phyloP scores from a whole-genome alignment of 2,797 vertebrate species.

The Vireo griseus region DNA sequence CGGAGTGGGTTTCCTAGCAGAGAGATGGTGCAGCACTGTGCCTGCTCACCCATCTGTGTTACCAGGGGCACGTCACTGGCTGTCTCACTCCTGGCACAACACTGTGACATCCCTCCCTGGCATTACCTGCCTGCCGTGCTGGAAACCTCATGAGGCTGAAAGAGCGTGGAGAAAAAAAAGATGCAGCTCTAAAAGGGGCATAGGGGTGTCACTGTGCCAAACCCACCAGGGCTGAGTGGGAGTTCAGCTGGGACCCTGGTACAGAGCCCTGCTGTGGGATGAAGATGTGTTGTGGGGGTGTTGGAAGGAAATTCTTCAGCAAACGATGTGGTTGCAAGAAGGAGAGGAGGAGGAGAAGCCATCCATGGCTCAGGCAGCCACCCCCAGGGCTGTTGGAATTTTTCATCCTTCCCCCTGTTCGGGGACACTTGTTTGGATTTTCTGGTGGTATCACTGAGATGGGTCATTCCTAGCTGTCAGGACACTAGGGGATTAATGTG shows the following conservation, averaged over 20 bases:
- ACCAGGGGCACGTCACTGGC: neutral
- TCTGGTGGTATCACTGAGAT: neutral
- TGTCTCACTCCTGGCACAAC: neutral
- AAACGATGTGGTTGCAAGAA: fast-evolving
- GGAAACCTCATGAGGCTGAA: neutral
- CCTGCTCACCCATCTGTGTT: neutral
- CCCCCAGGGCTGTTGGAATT: neutral
- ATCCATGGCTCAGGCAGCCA: neutral
- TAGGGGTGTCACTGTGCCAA: neutral
- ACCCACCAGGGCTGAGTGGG: neutral
- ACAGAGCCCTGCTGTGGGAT: neutral
- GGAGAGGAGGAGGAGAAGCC: neutral
- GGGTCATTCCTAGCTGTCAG: neutral
- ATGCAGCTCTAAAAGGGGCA: neutral
- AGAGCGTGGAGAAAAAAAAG: fast-evolving
- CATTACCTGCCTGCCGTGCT: fast-evolving
- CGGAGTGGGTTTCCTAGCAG: neutral
- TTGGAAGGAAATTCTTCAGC: neutral
- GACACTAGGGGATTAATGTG: neutral
- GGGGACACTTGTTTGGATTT: neutral
- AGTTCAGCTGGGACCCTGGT: neutral
- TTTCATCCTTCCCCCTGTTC: neutral
- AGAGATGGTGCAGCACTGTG: fast-evolving
- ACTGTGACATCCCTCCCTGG: neutral
- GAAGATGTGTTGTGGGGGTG: neutral